phyloP scores from a whole-genome alignment of 2,113 vertebrate genomes.

The Pan troglodytes region NHGRI_mPanTro3-v2.1_pri NC_086015.1:60961001-60961500 shows the following conservation, averaged over 20 bases:
- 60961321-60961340: not conserved
- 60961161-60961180: not conserved
- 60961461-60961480: not conserved
- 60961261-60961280: not conserved
- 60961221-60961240: not conserved
- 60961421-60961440: not conserved
- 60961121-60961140: not conserved
- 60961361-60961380: not conserved
- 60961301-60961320: not conserved
- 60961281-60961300: not conserved
- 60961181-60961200: not conserved
- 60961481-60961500: not conserved
- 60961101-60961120: not conserved
- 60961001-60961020: not conserved
- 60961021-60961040: not conserved
- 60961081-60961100: not conserved
- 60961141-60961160: not conserved
- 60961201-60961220: not conserved
- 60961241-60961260: not conserved
- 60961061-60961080: not conserved
- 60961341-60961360: not conserved
- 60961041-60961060: not conserved
- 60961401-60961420: not conserved
- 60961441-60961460: not conserved
- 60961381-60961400: not conserved